Evolutionary conservation across 37 sponge, comb jelly and placozoan genomes (phyloP).

Genomic region (Crambe crambe): DNA sequence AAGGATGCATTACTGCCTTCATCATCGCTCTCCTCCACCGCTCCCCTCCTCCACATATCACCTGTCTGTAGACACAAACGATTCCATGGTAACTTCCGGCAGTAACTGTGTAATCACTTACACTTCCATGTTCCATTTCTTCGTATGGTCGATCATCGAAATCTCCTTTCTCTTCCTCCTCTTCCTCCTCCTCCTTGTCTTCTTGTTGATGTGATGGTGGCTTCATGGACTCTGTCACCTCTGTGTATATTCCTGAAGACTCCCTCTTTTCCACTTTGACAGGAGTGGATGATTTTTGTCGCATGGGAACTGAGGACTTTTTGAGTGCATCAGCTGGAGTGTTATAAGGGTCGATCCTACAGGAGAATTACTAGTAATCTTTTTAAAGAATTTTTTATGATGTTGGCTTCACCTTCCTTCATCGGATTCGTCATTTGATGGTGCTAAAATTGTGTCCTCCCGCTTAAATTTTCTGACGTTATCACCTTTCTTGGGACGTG

Average conservation of each 20-base stretch:
- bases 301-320: background rate
- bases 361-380: too few species aligned
- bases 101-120: too few species aligned
- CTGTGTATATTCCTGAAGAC: background rate
- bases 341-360: background rate
- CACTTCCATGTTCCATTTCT: background rate
- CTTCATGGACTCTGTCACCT: too few species aligned
- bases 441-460: background rate
- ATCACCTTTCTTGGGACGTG: conserved; percentile 18
- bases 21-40: background rate
- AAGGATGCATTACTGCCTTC: background rate
- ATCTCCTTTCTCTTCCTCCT: conserved; percentile 11
- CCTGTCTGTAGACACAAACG: background rate
- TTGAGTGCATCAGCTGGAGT: conserved; percentile 3
- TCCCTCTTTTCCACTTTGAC: background rate
- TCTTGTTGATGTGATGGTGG: background rate
- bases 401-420: background rate
- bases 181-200: background rate
- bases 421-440: background rate
- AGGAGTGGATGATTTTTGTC: background rate
- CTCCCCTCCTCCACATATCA: background rate
- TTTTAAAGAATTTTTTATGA: background rate
- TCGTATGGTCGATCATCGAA: background rate
- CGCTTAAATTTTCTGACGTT: background rate
- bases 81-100: background rate